Evolutionary conservation across 2,888 invertebrate genomes (phyloP).

Genomic region (Polyommatus iphigenia): DNA sequence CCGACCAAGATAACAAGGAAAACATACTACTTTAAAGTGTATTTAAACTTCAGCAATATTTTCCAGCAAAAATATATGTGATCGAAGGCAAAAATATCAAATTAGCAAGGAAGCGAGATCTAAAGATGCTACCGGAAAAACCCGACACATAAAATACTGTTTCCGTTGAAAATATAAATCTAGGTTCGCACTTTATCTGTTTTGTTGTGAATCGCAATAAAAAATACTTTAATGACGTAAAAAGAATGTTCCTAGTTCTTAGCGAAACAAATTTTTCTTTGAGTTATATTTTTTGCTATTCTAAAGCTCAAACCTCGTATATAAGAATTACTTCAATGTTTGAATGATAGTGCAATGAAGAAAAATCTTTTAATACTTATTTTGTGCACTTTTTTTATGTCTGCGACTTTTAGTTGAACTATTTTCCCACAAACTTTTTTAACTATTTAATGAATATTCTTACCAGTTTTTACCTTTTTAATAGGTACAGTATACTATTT

Average conservation of each 20-base stretch:
- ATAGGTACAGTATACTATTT: too few species aligned
- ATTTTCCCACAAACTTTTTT: not conserved
- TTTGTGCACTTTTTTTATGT: not conserved
- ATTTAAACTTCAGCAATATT: not conserved
- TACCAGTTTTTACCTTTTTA: not conserved
- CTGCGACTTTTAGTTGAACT: not conserved
- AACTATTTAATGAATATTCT: too few species aligned
- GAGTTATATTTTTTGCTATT: not conserved
- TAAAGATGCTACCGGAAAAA: slow-evolving; percentile 9
- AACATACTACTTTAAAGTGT: not conserved
- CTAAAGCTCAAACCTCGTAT: not conserved
- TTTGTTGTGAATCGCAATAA: not conserved
- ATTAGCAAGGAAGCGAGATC: not conserved
- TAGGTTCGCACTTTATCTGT: slow-evolving; percentile 5
- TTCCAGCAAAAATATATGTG: not conserved
- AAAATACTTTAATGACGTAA: not conserved
- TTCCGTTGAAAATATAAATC: slow-evolving; percentile 15
- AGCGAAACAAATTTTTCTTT: not conserved
- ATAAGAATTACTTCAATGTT: too few species aligned
- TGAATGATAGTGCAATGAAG: too few species aligned
- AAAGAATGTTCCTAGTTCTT: not conserved
- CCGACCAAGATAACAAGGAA: not conserved
- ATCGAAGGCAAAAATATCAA: not conserved
- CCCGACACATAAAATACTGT: not conserved
- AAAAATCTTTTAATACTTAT: not conserved